Evolutionary conservation across 2,797 vertebrate species (phyloP), one percentile per base, ranked within the genome.

Genomic region (Phaenicophaeus curvirostris): DNA sequence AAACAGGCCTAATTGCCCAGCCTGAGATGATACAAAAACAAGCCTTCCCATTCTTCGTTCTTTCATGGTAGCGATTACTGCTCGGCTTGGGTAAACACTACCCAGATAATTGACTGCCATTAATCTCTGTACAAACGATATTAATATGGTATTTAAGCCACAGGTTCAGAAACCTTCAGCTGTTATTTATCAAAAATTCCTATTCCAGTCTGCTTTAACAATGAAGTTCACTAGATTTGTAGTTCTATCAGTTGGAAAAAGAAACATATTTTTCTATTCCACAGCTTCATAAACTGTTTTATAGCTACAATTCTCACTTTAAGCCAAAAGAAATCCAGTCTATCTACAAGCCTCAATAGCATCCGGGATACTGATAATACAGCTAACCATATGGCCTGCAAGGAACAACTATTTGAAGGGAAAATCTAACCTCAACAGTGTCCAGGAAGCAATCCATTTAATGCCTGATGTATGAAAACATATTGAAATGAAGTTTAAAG

Each of bases 81-180:
- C 99, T 33, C 99, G 98, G 42, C 99, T 99, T 0, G 99, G 98
- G 96, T 99, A 99, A 85, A 99, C 99, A 5, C 99, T 99, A 41
- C 99, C 99, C 97, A 99, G 97, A 96, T 99, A 99, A 98, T 99
- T 99, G 89, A 99, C 97, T 86, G 98, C 99, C 99, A 99, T 99
- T 90, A 99, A 93, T 95, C 97, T 99, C 99, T 99, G 97, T 66
- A 93, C 14, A 91, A 87, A 96, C 1, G 5, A 87, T 5, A 96
- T 46, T 33, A 66, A 85, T n/a, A 44, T 2, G 11, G 41, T 73
- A 67, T 67, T 50, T 63, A 8, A 94, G 79, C 23, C 61, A 79
- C 18, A 69, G 25, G 85, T 39, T 57, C 25, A 27, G 23, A 86
- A 61, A 37, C n/a, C 23, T 46, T 75, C 35, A 65, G 33, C 50